phyloP scores from a whole-genome alignment of 2,797 vertebrate species.

The Rhadinocentrus ornatus region DNA sequence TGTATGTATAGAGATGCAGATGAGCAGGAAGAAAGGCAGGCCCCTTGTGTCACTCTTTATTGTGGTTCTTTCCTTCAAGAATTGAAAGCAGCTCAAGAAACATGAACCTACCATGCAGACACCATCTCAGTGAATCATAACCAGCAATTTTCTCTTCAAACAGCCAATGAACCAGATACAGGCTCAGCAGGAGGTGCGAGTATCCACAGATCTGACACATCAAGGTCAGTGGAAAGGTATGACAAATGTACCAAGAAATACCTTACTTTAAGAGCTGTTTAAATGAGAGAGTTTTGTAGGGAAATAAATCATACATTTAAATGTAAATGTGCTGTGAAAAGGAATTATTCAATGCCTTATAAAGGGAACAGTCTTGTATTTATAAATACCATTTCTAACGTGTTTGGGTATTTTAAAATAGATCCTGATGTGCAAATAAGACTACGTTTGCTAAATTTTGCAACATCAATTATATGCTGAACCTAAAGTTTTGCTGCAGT shows the following conservation, averaged over 20 bases:
- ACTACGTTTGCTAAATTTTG: background rate
- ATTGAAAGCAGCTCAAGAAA: conserved; percentile 36
- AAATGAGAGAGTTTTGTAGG: conserved; percentile 2
- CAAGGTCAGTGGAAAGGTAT: conserved; percentile 50
- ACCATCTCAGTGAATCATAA: conserved; percentile 54
- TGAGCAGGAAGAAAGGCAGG: conserved; percentile 20
- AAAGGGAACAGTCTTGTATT: background rate
- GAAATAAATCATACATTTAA: conserved; percentile 15
- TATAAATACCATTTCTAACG: background rate
- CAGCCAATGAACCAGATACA: conserved; percentile 37
- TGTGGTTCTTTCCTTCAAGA: conserved; percentile 42
- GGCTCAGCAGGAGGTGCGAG: conserved; percentile 37
- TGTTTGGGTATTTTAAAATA: background rate
- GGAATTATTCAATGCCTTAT: background rate
- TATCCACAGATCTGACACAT: conserved; percentile 48
- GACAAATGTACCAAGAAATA: conserved; percentile 29
- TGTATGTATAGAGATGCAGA: conserved; percentile 49
- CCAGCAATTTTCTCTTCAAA: conserved; percentile 59
- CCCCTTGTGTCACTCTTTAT: conserved; percentile 18
- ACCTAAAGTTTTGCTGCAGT: background rate
- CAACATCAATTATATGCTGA: background rate
- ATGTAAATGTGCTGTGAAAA: background rate
- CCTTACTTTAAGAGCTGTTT: conserved; percentile 1
- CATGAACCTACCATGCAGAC: conserved; percentile 9
- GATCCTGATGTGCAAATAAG: background rate